Evolutionary conservation across 37 sponge, comb jelly and placozoan genomes (phyloP).

Genomic region (Ephydatia muelleri): DNA sequence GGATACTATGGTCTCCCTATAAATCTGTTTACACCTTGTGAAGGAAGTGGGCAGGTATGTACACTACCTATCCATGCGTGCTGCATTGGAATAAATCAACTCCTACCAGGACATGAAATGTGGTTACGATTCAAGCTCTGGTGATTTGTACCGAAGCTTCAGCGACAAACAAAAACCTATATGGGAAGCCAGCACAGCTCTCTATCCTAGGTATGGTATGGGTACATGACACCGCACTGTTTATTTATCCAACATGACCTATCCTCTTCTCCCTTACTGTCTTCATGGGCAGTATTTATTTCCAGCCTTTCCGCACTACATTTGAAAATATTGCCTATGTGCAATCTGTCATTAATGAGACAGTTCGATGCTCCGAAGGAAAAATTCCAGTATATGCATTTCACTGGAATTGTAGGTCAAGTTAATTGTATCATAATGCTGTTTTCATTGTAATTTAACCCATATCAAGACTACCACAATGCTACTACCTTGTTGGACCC

Average conservation of each 20-base stretch:
- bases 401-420: constrained; percentile 42
- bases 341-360: constrained; percentile 24
- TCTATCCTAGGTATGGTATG: constrained; percentile 48
- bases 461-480: constrained; percentile 30
- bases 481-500: constrained; percentile 13
- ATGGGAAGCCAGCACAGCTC: constrained; percentile 46
- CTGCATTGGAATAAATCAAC: background rate
- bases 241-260: too few relatives aligned
- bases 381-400: constrained; percentile 42
- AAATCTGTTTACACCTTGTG: constrained; percentile 34
- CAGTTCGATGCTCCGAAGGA: constrained; percentile 30
- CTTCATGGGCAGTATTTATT: constrained; percentile 13
- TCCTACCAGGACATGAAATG: constrained; percentile 19
- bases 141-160: constrained; percentile 18
- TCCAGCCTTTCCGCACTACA: constrained; percentile 8
- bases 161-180: constrained; percentile 37
- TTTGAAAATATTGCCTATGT: constrained; percentile 35
- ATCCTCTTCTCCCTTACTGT: background rate
- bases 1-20: constrained; percentile 48
- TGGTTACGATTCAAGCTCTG: constrained; percentile 32
- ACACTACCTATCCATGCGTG: background rate
- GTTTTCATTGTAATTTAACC: background rate
- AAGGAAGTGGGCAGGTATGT: constrained; percentile 38
- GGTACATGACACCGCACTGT: too few relatives aligned
- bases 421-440: background rate